A percentile compares a stretch with the other conserved stretches of the same genome.
These are phyloP conservation scores for Oenanthe oenanthe DNA, from an alignment of 2,113 vertebrate species.

Conservation along the genomic window DNA sequence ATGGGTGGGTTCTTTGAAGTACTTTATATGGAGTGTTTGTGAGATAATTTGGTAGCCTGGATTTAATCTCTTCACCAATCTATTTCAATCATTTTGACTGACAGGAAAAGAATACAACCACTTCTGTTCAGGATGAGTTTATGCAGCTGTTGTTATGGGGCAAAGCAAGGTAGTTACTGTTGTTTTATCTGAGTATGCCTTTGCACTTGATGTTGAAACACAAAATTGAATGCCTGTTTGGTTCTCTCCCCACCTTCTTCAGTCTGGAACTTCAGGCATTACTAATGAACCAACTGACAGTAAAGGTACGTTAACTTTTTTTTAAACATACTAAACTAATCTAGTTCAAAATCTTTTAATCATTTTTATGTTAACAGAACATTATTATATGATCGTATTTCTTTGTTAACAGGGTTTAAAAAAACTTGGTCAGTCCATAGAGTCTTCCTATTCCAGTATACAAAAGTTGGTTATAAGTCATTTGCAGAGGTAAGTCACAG, in stretches of 20 bases:
- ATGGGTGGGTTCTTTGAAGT: not conserved
- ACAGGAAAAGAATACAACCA: slow-evolving; percentile 95
- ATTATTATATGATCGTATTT: not conserved
- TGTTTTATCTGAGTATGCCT: slow-evolving; percentile 28
- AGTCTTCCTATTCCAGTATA: slow-evolving; percentile 97
- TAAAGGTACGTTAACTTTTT: slow-evolving; percentile 82
- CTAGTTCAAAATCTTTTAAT: not conserved
- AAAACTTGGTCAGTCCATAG: slow-evolving; percentile 96
- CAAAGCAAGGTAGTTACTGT: slow-evolving; percentile 87
- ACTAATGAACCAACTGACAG: slow-evolving; percentile 95
- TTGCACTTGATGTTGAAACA: not conserved
- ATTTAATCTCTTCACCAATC: slow-evolving; percentile 4
- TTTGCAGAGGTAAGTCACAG: slow-evolving; percentile 87
- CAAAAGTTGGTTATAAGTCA: slow-evolving; percentile 98
- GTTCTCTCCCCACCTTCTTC: not conserved
- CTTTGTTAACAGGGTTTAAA: slow-evolving; percentile 87
- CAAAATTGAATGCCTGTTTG: not conserved
- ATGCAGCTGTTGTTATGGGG: slow-evolving; percentile 96
- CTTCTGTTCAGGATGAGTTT: slow-evolving; percentile 97
- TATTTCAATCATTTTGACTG: slow-evolving; percentile 26
- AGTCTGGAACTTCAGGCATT: slow-evolving; percentile 95
- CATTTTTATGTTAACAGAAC: not conserved
- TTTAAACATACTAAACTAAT: not conserved
- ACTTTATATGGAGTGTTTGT: not conserved
- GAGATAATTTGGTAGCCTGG: not conserved